Conservation (phyloP, 2,113 vertebrate species). For the Salvelinus alpinus region DNA sequence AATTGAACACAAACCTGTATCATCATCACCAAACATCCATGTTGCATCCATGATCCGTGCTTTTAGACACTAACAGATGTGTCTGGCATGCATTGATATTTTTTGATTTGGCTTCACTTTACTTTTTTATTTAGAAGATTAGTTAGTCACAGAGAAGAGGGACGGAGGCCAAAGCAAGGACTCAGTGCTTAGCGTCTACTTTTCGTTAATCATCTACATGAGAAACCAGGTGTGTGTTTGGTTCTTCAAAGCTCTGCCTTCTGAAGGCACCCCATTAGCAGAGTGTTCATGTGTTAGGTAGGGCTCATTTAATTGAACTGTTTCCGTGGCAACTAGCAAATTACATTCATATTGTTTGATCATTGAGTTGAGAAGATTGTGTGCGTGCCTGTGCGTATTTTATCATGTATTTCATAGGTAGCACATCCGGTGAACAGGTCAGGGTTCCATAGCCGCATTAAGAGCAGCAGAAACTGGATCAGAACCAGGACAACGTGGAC, state of each 20-base stretch:
- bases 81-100: no score
- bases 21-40: no score
- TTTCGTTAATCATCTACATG: neutral
- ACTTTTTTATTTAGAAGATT: neutral
- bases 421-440: no score
- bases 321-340: slow-evolving; percentile 38
- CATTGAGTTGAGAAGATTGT: neutral
- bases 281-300: neutral
- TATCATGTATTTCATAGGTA: no score
- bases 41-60: no score
- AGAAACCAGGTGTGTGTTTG: neutral
- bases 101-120: neutral
- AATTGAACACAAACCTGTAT: no score
- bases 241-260: neutral
- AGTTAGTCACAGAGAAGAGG: neutral
- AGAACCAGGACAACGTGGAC: no score
- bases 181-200: no score
- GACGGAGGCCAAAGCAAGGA: neutral
- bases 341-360: neutral
- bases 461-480: no score
- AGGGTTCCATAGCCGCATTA: no score
- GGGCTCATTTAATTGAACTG: slow-evolving; percentile 22
- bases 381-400: neutral
- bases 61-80: no score
- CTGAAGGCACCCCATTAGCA: neutral